Evolutionary conservation across 2,113 vertebrate species (phyloP).

Genomic region (Lipophrys pholis): DNA sequence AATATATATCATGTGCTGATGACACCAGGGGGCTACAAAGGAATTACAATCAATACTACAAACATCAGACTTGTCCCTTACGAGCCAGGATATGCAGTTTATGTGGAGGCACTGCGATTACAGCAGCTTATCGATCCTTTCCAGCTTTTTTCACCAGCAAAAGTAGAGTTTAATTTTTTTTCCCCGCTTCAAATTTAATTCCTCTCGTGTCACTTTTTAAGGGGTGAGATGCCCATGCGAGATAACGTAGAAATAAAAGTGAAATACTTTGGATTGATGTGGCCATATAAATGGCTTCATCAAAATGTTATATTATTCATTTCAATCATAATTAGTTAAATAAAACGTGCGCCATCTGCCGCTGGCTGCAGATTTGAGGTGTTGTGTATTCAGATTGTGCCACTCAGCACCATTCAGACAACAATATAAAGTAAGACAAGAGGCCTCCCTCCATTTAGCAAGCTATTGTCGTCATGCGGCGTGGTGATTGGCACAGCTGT

Average conservation of each 20-base stretch:
- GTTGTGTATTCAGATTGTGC: neutral
- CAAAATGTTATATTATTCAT: neutral
- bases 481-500: neutral
- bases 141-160: constrained; percentile 7
- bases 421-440: neutral
- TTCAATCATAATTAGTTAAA: constrained; percentile 1
- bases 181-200: neutral
- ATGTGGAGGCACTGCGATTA: neutral
- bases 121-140: constrained; percentile 8
- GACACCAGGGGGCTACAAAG: constrained; percentile 11
- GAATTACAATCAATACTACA: constrained; percentile 1
- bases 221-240: neutral
- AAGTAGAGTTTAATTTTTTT: constrained; percentile 4
- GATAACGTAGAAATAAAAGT: neutral
- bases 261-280: neutral
- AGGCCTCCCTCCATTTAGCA: neutral
- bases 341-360: neutral
- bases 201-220: neutral
- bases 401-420: neutral
- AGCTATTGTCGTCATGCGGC: neutral
- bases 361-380: neutral
- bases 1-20: constrained; percentile 5
- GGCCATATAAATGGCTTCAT: neutral
- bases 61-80: constrained; percentile 1
- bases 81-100: constrained; percentile 13